These are phyloP conservation scores for Poecilobothrus nobilitatus DNA, from an alignment of 2,888 invertebrate species.

Conservation along the genomic window DNA sequence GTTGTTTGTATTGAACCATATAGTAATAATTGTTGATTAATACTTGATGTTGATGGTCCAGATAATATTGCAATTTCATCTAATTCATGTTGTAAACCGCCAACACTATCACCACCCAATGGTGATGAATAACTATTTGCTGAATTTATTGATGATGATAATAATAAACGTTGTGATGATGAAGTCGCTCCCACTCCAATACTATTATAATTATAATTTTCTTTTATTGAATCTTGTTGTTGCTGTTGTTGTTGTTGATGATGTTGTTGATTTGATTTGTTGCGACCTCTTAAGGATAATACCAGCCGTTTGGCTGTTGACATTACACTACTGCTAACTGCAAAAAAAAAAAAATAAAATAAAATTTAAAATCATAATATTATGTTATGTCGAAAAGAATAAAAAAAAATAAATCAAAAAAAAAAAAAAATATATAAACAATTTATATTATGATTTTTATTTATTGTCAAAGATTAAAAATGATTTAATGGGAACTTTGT, in stretches of 20 bases:
- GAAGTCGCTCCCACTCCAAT: conserved; percentile 40
- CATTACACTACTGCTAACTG: conserved; percentile 45
- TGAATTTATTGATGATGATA: conserved; percentile 34
- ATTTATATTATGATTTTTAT: no score
- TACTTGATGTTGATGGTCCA: conserved; percentile 48
- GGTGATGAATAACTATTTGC: conserved; percentile 34
- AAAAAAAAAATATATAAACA: no score
- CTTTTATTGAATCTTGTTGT: conserved; percentile 23
- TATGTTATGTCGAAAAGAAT: no score
- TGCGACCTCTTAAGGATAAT: conserved; percentile 52
- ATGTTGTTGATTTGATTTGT: conserved; percentile 45
- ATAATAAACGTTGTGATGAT: conserved; percentile 47
- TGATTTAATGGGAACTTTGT: no score
- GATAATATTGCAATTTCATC: conserved; percentile 62
- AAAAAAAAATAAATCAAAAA: neutral
- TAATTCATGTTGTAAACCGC: conserved; percentile 46
- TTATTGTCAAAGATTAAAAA: no score
- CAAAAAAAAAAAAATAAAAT: conserved; percentile 26
- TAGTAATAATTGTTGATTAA: conserved; percentile 38
- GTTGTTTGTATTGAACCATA: conserved; percentile 23
- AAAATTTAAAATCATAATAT: conserved; percentile 53
- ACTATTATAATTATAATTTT: neutral
- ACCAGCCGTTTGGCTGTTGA: conserved; percentile 57
- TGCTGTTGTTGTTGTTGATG: neutral
- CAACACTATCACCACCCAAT: conserved; percentile 23